Base-by-base conservation (phyloP, 2,113 vertebrate species). In the Polypterus bichir region DNA sequence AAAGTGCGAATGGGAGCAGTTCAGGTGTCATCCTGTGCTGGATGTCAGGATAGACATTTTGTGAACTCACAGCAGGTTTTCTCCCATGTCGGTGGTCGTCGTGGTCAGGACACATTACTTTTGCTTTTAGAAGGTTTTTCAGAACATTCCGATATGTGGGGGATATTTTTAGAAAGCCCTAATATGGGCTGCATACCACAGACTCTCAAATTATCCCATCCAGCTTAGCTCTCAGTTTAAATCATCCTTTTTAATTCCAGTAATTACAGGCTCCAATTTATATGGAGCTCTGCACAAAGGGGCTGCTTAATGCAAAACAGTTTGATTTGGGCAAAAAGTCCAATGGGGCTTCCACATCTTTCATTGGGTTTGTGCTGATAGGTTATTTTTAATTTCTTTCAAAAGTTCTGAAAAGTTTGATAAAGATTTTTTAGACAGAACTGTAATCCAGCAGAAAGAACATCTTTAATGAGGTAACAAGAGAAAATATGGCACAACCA, bases 171-270 rank as follows among this genome's bases (percentile, higher is more conserved):
- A 88, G 84, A 84, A 86, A 84, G 78, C 74, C 83, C 82, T 88
- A 88, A 88, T 88, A 88, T 86, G 86, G 81, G 74, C 81, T 76
- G 71, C 86, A 88, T 86, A 88, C 86, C 86, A 86, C 86, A 86
- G 81, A 86, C 83, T 86, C 86, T 88, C 84, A 88, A 88, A 88
- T 88, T 86, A 88, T 88, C 86, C 86, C 77, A 84, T 88, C 81
- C 76, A 84, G 81, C 68, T 82, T 83, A 88, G 86, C 81, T 80
- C 82, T 86, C 78, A 82, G 82, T 85, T 88, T 86, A 86, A 86
- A 86, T 82, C 84, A 84, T 86, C 77, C 84, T 88, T 88, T 88
- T 86, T 88, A 88, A 88, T 88, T 86, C 84, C 81, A 78, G 82
- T 88, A 88, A 88, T 88, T 86, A 88, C 80, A 88, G 86, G 78